Evolutionary conservation across 2,797 vertebrate species (phyloP).

Genomic region (Manis pentadactyla): DNA sequence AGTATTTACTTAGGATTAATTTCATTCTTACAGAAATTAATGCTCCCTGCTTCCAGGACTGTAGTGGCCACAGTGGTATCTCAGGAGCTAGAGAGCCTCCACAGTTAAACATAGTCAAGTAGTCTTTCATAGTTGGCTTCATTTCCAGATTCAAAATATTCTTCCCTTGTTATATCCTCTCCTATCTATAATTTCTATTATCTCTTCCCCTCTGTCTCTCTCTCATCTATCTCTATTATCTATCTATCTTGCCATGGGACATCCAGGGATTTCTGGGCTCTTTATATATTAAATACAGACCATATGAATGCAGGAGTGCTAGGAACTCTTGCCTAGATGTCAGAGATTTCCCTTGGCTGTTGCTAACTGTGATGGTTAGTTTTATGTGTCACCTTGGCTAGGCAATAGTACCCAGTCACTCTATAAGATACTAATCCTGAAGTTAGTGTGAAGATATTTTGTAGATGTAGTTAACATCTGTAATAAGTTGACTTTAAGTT

Average conservation of each 20-base stretch:
- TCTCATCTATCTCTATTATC: background rate
- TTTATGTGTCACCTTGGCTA: background rate
- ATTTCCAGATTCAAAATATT: background rate
- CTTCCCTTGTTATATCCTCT: background rate
- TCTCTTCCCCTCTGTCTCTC: no score
- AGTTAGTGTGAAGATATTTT: background rate
- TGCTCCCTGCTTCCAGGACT: background rate
- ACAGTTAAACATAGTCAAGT: background rate
- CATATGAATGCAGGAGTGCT: background rate
- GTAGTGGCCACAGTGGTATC: background rate
- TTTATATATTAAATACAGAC: background rate
- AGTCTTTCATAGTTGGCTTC: background rate
- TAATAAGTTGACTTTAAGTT: background rate
- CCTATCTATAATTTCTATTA: background rate
- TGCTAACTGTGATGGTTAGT: background rate
- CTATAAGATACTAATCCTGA: background rate
- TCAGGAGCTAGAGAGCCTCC: background rate
- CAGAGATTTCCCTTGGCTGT: background rate
- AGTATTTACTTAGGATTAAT: background rate
- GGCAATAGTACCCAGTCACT: background rate
- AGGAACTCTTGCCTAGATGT: background rate
- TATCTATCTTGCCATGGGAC: background rate
- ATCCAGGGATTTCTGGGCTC: background rate
- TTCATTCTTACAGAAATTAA: background rate
- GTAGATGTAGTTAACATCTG: background rate